Evolutionary conservation across 30 jellyfish, hydroid and myxozoan species (phyloP).

Genomic region (Catostylus mosaicus): DNA sequence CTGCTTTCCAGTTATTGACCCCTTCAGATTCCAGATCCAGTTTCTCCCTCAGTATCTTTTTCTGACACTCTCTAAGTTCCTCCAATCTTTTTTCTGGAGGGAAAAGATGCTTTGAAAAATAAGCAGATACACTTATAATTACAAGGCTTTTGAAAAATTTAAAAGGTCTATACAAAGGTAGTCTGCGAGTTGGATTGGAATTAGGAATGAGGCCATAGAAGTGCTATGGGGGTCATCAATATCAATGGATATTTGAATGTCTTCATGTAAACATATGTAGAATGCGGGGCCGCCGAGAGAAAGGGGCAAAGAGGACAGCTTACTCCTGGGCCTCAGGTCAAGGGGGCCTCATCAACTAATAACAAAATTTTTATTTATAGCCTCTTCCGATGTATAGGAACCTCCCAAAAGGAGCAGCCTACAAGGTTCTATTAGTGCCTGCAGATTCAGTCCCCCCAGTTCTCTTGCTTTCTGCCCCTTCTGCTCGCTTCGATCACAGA

Average conservation of each 20-base stretch:
- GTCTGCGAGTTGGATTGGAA: neutral
- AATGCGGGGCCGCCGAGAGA: too few relatives aligned
- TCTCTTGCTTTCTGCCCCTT: too few relatives aligned
- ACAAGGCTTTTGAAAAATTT: too few relatives aligned
- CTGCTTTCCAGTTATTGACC: conserved; percentile 23
- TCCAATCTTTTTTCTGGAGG: neutral
- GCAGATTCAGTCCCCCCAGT: too few relatives aligned
- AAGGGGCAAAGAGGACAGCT: too few relatives aligned
- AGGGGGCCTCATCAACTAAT: too few relatives aligned
- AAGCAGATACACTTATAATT: neutral
- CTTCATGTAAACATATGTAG: neutral
- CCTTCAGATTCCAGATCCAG: conserved; percentile 5
- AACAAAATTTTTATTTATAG: too few relatives aligned
- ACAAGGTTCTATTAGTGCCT: too few relatives aligned
- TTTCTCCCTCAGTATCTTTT: neutral
- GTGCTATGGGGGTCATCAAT: neutral
- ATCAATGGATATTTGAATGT: neutral
- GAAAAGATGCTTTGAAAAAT: neutral
- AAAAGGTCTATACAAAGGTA: neutral
- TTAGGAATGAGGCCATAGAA: neutral
- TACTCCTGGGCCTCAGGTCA: too few relatives aligned
- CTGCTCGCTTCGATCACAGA: too few relatives aligned
- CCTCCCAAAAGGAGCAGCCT: too few relatives aligned
- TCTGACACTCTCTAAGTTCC: conserved; percentile 15
- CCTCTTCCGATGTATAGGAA: too few relatives aligned